These are phyloP conservation scores for Pandemis heparana DNA, from an alignment of 2,888 invertebrate species.

Conservation along the genomic window DNA sequence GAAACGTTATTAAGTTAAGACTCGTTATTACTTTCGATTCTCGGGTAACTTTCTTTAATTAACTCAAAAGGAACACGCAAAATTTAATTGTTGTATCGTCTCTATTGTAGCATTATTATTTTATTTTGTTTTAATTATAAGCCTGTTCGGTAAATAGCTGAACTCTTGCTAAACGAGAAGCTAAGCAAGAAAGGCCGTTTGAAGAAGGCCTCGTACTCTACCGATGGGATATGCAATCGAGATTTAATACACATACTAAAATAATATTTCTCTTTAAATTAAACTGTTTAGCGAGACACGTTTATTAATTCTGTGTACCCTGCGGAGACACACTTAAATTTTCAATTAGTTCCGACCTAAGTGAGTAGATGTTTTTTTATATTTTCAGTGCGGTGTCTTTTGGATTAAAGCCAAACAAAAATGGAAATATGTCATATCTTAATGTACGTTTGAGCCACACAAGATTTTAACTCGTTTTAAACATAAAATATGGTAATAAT, in stretches of 20 bases:
- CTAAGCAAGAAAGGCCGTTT: neutral
- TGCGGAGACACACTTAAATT: neutral
- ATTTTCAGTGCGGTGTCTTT: no score
- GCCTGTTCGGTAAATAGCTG: neutral
- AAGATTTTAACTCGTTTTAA: no score
- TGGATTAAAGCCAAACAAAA: no score
- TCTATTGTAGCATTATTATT: slow-evolving; percentile 6
- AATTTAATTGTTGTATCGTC: slow-evolving; percentile 29
- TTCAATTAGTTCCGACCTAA: no score
- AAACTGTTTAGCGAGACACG: no score
- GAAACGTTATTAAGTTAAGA: slow-evolving; percentile 46
- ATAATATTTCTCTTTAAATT: no score
- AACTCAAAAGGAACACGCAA: slow-evolving; percentile 35
- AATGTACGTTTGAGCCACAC: no score
- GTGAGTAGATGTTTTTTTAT: no score
- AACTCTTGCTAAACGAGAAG: neutral
- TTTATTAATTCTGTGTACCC: neutral
- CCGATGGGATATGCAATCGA: no score
- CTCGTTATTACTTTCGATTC: slow-evolving; percentile 38
- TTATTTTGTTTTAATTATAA: neutral
- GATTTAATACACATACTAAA: no score
- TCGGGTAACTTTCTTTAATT: slow-evolving; percentile 32
- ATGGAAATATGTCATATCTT: no score
- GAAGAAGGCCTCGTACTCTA: neutral
- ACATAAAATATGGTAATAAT: no score